Evolutionary conservation across 2,113 vertebrate species (phyloP).

Genomic region (Megalops atlanticus): DNA sequence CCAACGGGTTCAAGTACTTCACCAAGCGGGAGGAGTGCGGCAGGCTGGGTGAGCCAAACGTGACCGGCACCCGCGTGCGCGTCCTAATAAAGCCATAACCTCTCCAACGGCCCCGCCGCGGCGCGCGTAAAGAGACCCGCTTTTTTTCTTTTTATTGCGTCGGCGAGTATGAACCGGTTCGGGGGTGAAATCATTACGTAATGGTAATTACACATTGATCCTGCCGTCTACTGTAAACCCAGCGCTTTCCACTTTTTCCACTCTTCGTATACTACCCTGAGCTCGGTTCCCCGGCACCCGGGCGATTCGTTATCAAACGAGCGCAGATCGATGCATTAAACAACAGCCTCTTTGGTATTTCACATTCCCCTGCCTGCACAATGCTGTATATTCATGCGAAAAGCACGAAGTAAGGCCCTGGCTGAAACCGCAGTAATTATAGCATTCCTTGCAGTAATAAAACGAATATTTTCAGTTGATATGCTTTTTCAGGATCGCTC

Average conservation of each 20-base stretch:
- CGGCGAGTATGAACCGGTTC: neutral
- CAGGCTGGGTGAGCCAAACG: conserved; percentile 77
- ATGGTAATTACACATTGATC: conserved; percentile 31
- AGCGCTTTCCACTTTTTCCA: conserved; percentile 35
- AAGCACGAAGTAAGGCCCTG: neutral
- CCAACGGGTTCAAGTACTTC: conserved; percentile 98
- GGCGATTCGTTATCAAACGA: conserved; percentile 48
- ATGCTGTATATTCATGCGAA: neutral
- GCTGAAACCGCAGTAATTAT: neutral
- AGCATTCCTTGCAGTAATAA: neutral
- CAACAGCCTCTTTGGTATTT: too few relatives aligned
- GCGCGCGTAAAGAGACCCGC: conserved; percentile 9
- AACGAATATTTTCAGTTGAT: neutral
- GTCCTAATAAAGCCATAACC: neutral
- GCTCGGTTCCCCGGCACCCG: conserved; percentile 43
- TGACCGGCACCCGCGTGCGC: too few relatives aligned
- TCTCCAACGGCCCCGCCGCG: neutral
- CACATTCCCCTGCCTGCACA: too few relatives aligned
- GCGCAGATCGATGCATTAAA: conserved; percentile 45
- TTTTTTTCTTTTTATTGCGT: neutral
- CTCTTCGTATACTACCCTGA: conserved; percentile 23
- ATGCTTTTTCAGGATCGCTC: neutral
- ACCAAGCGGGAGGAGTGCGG: conserved; percentile 97
- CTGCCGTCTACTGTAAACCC: conserved; percentile 18
- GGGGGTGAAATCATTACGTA: conserved; percentile 40